Percentiles rank a stretch among this genome's conserved stretches.
phyloP scores from a whole-genome alignment of 2,113 vertebrate genomes.

The Hylia prasina region DNA sequence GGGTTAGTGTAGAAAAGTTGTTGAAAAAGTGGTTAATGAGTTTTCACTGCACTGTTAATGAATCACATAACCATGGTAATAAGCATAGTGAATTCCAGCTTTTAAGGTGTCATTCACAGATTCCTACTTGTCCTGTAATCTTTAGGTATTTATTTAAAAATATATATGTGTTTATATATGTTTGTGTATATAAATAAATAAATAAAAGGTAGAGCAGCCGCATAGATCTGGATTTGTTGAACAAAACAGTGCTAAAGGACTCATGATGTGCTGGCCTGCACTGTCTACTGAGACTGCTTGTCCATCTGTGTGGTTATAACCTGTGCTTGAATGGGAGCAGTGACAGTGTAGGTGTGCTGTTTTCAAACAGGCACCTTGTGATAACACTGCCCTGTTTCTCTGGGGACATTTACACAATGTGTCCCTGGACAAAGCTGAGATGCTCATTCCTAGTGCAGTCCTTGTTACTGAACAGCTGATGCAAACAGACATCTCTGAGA shows the following conservation, averaged over 20 bases:
- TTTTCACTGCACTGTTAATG: background rate
- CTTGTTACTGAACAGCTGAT: background rate
- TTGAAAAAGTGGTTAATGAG: background rate
- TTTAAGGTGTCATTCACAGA: background rate
- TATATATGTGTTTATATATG: background rate
- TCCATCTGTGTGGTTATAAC: background rate
- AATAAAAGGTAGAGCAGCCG: background rate
- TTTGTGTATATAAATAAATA: background rate
- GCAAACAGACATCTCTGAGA: background rate
- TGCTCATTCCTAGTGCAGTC: background rate
- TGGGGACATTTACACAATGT: accelerated
- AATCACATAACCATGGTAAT: background rate
- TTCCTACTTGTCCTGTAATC: background rate
- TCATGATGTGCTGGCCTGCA: accelerated
- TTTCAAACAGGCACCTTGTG: background rate
- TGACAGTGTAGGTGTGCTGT: background rate
- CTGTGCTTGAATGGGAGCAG: background rate
- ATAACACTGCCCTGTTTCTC: background rate
- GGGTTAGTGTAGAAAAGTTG: background rate
- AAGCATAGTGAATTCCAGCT: background rate
- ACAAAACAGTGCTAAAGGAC: background rate
- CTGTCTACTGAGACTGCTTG: background rate
- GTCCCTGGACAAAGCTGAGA: background rate
- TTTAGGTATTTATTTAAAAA: background rate
- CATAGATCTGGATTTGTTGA: background rate